Base-by-base conservation (phyloP, 2,888 invertebrate species). In the Carpatolechia fugitivella region DNA sequence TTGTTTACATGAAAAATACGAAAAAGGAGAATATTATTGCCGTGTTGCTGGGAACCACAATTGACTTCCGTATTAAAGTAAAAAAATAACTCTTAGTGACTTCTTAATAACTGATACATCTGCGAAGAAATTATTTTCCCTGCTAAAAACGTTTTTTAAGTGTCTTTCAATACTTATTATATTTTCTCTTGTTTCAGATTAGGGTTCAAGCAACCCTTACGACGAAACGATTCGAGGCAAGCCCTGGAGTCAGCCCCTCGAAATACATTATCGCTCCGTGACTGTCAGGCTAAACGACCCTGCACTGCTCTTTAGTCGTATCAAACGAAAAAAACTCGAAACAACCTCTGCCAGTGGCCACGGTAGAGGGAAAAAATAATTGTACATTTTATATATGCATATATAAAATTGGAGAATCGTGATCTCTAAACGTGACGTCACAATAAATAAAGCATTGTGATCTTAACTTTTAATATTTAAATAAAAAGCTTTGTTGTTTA, bases 401-500 rank as follows among this genome's bases (percentile, higher is more conserved):
- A 87, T 87, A 85, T 87, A 82, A 84, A 41, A 83, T 70, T 67
- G 74, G 79, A 78, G 77, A 74, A 79, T 69, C 77, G 74, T 82
- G 90, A 90, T 90, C 90, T 90, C 90, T 84, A 77, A n/a, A 79
- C 69, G 87, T 90, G 85, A 90, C 89, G 89, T 90, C 90, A 89
- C 90, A 89, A 84, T 78, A 73, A 58, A 58, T 54, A 57, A 55
- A 61, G 40, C 60, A 78, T 87, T 89, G 88, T 89, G 84, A 86
- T 86, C 74, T 18, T 66, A 62, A 67, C 64, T 66, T 60, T 69
- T 70, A 65, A 66, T 68, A 50, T 60, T 58, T 63, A 68, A 58
- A 55, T 72, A 58, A 49, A 77, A 76, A 66, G 77, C 78, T 82
- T 82, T 66, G 76, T 76, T 77, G 72, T 65, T 74, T 80, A 74